Percentiles rank a stretch among this genome's conserved stretches.
phyloP scores from a whole-genome alignment of 2,113 vertebrate genomes.

The Anser cygnoides region DNA sequence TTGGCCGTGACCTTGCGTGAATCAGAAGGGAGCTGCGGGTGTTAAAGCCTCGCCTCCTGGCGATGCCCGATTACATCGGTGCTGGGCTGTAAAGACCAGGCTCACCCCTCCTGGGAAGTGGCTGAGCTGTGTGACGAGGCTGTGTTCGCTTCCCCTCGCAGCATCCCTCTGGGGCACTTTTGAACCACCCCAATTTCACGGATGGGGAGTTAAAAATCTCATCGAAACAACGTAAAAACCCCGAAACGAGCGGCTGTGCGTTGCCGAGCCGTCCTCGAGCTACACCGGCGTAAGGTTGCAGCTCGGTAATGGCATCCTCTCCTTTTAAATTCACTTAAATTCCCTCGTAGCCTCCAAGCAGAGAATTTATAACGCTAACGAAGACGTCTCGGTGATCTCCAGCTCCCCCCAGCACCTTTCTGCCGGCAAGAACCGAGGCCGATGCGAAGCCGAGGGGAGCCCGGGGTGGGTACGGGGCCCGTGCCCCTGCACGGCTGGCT shows the following conservation, averaged over 20 bases:
- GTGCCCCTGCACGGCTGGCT: accelerated
- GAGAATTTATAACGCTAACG: too few species aligned
- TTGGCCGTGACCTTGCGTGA: background rate
- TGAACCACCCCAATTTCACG: background rate
- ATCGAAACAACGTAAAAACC: background rate
- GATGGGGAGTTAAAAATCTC: background rate
- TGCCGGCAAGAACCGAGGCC: background rate
- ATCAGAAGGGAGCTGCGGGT: background rate
- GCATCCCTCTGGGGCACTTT: background rate
- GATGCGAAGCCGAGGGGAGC: background rate
- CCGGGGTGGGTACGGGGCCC: accelerated
- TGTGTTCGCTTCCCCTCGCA: background rate
- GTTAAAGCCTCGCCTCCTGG: background rate
- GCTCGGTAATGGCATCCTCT: background rate
- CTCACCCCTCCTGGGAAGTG: background rate
- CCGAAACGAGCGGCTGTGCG: background rate
- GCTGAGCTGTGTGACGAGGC: background rate
- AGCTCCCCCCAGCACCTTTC: too few species aligned
- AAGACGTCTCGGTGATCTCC: background rate
- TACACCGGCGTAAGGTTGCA: accelerated
- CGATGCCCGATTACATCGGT: accelerated
- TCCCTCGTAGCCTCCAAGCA: background rate
- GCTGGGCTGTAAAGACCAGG: background rate
- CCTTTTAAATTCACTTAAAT: background rate
- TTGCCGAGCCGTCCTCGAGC: background rate